phyloP scores from a whole-genome alignment of 2,113 vertebrate species.

The Regulus satrapa region DNA sequence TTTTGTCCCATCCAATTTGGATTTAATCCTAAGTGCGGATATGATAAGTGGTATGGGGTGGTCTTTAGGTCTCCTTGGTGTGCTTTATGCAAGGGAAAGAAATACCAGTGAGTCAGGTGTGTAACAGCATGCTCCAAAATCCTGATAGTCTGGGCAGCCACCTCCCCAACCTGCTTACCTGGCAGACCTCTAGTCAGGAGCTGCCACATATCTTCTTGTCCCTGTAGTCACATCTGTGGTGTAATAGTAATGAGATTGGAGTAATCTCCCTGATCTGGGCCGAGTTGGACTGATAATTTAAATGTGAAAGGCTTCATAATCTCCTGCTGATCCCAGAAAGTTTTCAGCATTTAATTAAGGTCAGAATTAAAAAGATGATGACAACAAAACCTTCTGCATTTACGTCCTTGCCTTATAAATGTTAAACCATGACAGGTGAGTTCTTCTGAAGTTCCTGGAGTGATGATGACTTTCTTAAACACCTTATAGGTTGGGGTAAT shows the following conservation, averaged over 20 bases:
- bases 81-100: neutral
- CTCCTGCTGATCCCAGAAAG: slow-evolving; percentile 24
- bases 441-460: neutral
- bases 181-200: neutral
- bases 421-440: neutral
- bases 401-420: slow-evolving; percentile 12
- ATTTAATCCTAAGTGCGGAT: neutral
- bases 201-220: neutral
- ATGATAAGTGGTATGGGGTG: no score
- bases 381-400: slow-evolving; percentile 2
- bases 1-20: neutral
- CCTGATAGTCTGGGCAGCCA: neutral
- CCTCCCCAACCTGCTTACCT: neutral
- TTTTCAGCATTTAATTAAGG: slow-evolving; percentile 49
- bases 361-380: neutral
- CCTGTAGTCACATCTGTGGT: neutral
- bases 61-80: neutral
- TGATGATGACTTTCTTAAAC: neutral
- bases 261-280: neutral
- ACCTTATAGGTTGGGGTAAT: neutral
- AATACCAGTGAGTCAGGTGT: neutral
- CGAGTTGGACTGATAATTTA: neutral
- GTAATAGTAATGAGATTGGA: slow-evolving; percentile 20
- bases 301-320: slow-evolving; percentile 48
- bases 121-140: neutral